phyloP scores from a whole-genome alignment of 2,797 vertebrate genomes.

The Perdix hodgsoniae region DNA sequence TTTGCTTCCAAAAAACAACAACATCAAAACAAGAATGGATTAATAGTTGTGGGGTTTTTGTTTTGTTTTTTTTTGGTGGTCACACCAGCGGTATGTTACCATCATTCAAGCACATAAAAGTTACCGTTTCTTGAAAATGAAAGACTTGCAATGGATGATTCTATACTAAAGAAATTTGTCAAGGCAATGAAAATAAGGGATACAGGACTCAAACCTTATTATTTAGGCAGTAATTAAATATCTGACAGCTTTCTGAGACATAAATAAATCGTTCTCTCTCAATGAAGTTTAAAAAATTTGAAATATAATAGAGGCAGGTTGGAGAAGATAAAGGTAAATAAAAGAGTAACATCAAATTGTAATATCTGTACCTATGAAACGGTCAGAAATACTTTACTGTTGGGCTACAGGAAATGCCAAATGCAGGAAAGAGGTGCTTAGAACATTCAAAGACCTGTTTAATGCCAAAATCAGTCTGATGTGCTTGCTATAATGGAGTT shows the following conservation, averaged over 20 bases:
- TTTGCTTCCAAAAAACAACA: rapidly evolving
- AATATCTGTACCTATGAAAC: not conserved
- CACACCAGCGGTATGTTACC: not conserved
- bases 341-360: not conserved
- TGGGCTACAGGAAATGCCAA: not conserved
- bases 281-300: not conserved
- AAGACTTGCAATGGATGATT: not conserved
- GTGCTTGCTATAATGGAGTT: not conserved
- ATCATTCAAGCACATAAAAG: not conserved
- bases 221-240: not conserved
- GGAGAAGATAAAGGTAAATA: not conserved
- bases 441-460: not conserved
- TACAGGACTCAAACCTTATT: not conserved
- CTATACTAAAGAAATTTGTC: not conserved
- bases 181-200: not conserved
- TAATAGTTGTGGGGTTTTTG: not conserved
- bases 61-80: not conserved
- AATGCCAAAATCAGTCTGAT: not conserved
- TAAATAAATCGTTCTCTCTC: not conserved
- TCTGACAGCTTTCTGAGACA: not conserved
- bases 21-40: not conserved
- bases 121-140: not conserved
- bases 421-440: not conserved
- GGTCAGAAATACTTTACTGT: not conserved
- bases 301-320: not conserved